Conservation (phyloP, 2,797 vertebrate species). For the Siniperca scherzeri region DNA sequence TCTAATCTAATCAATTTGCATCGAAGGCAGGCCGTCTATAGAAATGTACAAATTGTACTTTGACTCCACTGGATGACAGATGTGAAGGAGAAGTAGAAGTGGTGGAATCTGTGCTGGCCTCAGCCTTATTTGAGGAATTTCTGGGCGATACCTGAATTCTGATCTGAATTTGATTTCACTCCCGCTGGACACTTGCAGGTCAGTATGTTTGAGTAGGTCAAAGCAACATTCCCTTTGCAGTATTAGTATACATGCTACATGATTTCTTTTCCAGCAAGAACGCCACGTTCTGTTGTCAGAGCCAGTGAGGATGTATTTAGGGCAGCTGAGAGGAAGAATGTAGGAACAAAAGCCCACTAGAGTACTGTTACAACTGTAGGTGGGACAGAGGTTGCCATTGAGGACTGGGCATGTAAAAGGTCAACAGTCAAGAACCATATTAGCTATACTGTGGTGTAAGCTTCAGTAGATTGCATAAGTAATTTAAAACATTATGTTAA, state of each 20-base stretch:
- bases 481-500: too few species aligned
- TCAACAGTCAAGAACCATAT: too few species aligned
- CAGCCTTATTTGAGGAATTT: not conserved
- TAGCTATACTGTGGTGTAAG: too few species aligned
- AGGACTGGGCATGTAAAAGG: too few species aligned
- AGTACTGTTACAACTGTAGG: too few species aligned
- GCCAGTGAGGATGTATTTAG: too few species aligned
- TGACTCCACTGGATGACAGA: slow-evolving; percentile 1
- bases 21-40: not conserved
- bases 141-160: not conserved
- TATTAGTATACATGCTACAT: not conserved
- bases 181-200: not conserved
- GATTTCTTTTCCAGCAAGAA: too few species aligned
- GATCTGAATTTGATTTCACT: not conserved
- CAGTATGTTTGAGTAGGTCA: not conserved
- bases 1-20: not conserved
- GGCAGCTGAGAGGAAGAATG: too few species aligned
- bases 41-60: not conserved
- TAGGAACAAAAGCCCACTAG: too few species aligned
- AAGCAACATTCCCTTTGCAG: not conserved
- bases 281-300: too few species aligned
- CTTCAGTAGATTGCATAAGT: too few species aligned
- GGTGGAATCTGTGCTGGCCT: not conserved
- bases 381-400: too few species aligned
- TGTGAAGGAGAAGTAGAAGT: not conserved